Conservation (phyloP, 2,113 vertebrate genomes). For the Dendropsophus ebraccatus region DNA sequence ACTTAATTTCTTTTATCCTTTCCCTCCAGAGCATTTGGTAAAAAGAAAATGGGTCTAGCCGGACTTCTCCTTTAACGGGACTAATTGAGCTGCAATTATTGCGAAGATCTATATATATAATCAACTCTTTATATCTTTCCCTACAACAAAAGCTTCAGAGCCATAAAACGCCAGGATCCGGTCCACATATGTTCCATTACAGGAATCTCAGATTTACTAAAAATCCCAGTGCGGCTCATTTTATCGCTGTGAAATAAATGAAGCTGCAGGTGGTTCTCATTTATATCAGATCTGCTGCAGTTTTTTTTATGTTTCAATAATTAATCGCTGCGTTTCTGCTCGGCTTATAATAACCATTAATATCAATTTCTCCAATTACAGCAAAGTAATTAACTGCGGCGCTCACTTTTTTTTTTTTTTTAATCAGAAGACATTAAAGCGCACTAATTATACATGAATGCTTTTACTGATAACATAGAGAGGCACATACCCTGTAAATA, state of each 20-base stretch:
- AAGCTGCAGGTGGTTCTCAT: slow-evolving; percentile 24
- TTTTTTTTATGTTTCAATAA: slow-evolving; percentile 43
- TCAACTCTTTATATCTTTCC: not conserved
- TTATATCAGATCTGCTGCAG: not conserved
- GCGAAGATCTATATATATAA: too few species aligned
- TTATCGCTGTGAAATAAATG: not conserved
- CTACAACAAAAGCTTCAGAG: not conserved
- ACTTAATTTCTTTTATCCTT: too few species aligned
- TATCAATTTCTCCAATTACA: slow-evolving; percentile 49
- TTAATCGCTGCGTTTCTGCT: slow-evolving; percentile 19
- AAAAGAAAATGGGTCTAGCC: too few species aligned
- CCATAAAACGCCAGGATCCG: not conserved
- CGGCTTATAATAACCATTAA: slow-evolving; percentile 33
- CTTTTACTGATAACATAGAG: not conserved
- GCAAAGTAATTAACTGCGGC: slow-evolving; percentile 39
- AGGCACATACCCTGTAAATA: not conserved
- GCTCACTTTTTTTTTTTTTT: not conserved
- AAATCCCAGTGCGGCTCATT: slow-evolving; percentile 1
- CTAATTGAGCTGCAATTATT: too few species aligned
- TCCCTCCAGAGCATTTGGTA: too few species aligned
- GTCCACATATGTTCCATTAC: not conserved
- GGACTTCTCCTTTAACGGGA: too few species aligned
- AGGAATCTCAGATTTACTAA: not conserved
- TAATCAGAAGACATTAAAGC: slow-evolving; percentile 15
- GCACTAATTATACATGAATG: slow-evolving; percentile 1